Percentiles rank a stretch among this genome's conserved stretches.
Evolutionary conservation across 2,113 vertebrate species (phyloP).

Genomic region (Lagenorhynchus albirostris): DNA sequence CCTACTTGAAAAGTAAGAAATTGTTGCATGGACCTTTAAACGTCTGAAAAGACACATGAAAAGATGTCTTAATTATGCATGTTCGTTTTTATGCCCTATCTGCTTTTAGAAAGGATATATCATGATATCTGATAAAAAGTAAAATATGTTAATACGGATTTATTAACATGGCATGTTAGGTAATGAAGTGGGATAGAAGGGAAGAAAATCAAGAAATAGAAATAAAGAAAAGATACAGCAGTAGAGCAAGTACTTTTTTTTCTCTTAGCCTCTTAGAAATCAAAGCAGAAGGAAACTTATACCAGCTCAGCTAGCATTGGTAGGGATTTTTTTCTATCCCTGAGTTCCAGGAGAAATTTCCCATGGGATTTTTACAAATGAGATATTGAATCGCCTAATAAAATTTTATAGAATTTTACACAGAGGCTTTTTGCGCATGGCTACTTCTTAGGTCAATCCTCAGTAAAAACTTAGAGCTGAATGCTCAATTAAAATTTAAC

Average conservation of each 20-base stretch:
- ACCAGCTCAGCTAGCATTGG: not conserved
- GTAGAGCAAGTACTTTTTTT: conserved; percentile 1
- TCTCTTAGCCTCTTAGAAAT: not conserved
- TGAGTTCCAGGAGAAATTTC: conserved; percentile 36
- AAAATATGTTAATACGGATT: not conserved
- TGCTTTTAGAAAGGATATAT: not conserved
- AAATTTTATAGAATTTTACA: not conserved
- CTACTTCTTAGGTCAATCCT: not conserved
- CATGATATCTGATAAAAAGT: not conserved
- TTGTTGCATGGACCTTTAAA: not conserved
- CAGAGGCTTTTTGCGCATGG: not conserved
- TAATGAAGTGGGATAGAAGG: not conserved
- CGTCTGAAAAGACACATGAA: not conserved
- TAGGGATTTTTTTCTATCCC: not conserved
- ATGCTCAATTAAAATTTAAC: conserved; percentile 35
- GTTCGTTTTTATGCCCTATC: not conserved
- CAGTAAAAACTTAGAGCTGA: conserved; percentile 2
- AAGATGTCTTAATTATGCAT: not conserved
- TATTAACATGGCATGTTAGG: not conserved
- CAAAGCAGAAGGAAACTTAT: conserved; percentile 18
- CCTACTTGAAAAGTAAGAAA: not conserved
- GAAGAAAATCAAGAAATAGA: not conserved
- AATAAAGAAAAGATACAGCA: not conserved
- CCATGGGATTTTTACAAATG: conserved; percentile 26
- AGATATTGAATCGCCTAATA: conserved; percentile 21